These are phyloP conservation scores for Diorhabda carinulata DNA, from an alignment of 1,140 invertebrate genomes.

Conservation along the genomic window DNA sequence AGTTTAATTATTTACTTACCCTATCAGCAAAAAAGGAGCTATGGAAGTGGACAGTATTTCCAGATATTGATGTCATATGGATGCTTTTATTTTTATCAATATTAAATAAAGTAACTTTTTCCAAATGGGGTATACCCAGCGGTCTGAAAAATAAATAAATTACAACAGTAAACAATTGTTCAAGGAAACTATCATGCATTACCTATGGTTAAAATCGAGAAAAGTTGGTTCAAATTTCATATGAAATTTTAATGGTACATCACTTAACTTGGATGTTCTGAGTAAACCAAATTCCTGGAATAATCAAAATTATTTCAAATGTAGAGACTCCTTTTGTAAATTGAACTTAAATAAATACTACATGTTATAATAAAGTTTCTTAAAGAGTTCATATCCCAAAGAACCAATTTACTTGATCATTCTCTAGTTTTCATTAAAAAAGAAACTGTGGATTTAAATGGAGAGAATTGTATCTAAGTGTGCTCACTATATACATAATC, in stretches of 20 bases:
- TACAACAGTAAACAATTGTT: too few species aligned
- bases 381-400: too few species aligned
- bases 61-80: conserved; percentile 81
- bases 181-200: conserved; percentile 29
- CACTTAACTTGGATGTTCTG: conserved; percentile 41
- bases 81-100: conserved; percentile 67
- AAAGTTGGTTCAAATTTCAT: conserved; percentile 57
- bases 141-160: conserved; percentile 55
- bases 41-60: conserved; percentile 83
- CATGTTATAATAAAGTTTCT: too few species aligned
- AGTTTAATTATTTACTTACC: conserved; percentile 50
- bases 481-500: too few species aligned
- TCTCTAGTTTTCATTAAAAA: too few species aligned
- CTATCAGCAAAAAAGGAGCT: conserved; percentile 90
- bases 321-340: too few species aligned
- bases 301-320: neutral
- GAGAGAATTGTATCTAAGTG: too few species aligned
- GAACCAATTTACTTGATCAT: too few species aligned
- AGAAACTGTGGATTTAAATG: too few species aligned
- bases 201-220: conserved; percentile 68
- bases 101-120: conserved; percentile 77
- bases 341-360: too few species aligned
- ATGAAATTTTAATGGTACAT: conserved; percentile 41
- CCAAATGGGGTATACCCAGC: conserved; percentile 76
- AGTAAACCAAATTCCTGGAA: conserved; percentile 40